Evolutionary conservation across 2,113 vertebrate species (phyloP).

Genomic region (Gymnocephalus cernua): DNA sequence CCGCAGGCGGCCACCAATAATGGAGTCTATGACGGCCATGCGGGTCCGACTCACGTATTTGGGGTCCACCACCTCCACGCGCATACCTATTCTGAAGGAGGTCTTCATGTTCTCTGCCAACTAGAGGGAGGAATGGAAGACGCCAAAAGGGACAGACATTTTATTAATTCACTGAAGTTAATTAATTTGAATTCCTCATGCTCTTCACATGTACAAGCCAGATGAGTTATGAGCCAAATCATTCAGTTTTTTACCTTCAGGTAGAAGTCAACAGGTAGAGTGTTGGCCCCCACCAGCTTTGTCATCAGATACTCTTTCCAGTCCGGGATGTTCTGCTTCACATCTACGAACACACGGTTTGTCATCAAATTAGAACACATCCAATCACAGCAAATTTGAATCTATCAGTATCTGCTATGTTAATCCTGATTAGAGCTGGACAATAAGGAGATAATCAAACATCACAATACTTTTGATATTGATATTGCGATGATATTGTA

Average conservation of each 20-base stretch:
- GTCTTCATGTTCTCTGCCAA: constrained; percentile 92
- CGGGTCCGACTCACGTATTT: constrained; percentile 88
- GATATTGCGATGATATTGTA: no score
- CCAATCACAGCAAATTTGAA: no score
- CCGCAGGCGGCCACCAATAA: constrained; percentile 91
- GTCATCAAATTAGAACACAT: not conserved
- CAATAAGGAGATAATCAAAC: no score
- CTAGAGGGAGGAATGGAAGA: constrained; percentile 71
- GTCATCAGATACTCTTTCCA: constrained; percentile 96
- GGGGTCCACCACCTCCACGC: constrained; percentile 95
- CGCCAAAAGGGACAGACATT: constrained; percentile 4
- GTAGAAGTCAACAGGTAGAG: constrained; percentile 95
- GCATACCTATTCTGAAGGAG: constrained; percentile 89
- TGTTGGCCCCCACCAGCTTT: constrained; percentile 90
- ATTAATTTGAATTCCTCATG: not conserved
- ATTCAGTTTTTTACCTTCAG: constrained; percentile 87
- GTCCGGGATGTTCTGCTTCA: constrained; percentile 82
- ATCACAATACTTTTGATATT: no score
- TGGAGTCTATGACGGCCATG: constrained; percentile 88
- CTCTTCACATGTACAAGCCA: not conserved
- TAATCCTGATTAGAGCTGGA: not conserved
- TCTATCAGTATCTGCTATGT: not conserved
- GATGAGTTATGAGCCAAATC: not conserved
- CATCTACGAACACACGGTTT: constrained; percentile 59
- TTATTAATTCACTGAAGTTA: not conserved